Evolutionary conservation across 2,113 vertebrate species (phyloP), one percentile per base, ranked within the genome.

Genomic region (Guaruba guarouba): DNA sequence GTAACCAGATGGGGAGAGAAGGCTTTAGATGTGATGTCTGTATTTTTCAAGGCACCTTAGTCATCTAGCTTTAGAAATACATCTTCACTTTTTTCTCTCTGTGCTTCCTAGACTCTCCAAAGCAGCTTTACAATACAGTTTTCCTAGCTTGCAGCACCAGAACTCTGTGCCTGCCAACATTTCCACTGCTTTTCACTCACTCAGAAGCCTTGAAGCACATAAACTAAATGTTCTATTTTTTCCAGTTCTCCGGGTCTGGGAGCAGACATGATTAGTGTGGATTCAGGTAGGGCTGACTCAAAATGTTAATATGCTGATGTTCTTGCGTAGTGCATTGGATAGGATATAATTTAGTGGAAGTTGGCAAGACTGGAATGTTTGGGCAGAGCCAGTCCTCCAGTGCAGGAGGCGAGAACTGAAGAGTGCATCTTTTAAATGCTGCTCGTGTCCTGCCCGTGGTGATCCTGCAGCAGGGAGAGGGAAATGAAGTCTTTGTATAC

Each of bases 281-380:
- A 68, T 59, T 94, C 6, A 8, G 51, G 19, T 20, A 77, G 79
- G 78, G 43, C 61, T 82, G 88, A 80, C 73, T 91, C 51, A 78
- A 25, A 79, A 88, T 84, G 94, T 90, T 57, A 76, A 86, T 80
- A 91, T 51, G 91, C 15, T 75, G 76, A 89, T 82, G 29, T 93
- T 95, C 61, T 59, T 93, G n/a, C 92, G 43, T 83, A 78, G 39
- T 61, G 62, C 66, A 69, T 61, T 86, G 89, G 54, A 52, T 51
- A 43, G 59, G 46, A 91, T 64, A 44, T 64, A n/a, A 80, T 48
- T 83, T 96, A 41, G 52, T 59, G 64, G 54, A 90, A 92, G 46
- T 95, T 87, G 90, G 80, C 55, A 86, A 69, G 76, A 81, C 46
- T 87, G 62, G 79, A 82, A 62, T 79, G 67, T 93, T 95, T 94